Conservation (phyloP, 2,888 invertebrate species). For the Hirtodrosophila trivittata region DNA sequence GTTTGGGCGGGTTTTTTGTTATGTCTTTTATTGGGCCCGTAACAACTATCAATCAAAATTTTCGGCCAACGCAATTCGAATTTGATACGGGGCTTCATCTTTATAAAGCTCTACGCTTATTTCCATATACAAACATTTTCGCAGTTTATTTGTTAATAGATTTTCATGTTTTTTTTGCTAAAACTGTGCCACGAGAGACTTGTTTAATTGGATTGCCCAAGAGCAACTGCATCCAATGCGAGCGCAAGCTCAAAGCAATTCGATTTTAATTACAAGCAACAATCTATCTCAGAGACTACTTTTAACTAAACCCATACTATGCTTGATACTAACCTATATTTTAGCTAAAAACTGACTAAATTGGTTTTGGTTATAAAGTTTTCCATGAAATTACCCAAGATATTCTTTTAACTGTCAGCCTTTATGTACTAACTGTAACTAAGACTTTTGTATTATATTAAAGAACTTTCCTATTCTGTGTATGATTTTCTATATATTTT, state of each 20-base stretch:
- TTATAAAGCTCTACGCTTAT: conserved; percentile 16
- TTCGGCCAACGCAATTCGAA: conserved; percentile 45
- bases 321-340: not conserved
- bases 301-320: too few relatives aligned
- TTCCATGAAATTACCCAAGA: not conserved
- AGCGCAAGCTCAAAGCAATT: not conserved
- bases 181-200: conserved; percentile 53
- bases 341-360: not conserved
- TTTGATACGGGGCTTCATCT: conserved; percentile 58
- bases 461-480: conserved; percentile 78
- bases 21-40: too few relatives aligned
- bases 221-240: conserved; percentile 1
- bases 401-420: too few relatives aligned
- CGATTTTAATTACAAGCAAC: not conserved
- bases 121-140: conserved; percentile 26
- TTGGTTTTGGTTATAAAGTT: not conserved
- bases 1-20: conserved; percentile 11
- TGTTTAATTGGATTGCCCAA: conserved; percentile 41
- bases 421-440: not conserved
- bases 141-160: conserved; percentile 18
- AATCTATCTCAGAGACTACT: not conserved
- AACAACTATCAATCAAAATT: conserved; percentile 60
- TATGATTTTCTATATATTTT: conserved; percentile 82
- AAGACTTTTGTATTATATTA: conserved; percentile 59
- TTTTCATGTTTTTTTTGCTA: conserved; percentile 24